Base-by-base conservation (phyloP, 2,888 invertebrate genomes). In the Oscheius sp. region DNA sequence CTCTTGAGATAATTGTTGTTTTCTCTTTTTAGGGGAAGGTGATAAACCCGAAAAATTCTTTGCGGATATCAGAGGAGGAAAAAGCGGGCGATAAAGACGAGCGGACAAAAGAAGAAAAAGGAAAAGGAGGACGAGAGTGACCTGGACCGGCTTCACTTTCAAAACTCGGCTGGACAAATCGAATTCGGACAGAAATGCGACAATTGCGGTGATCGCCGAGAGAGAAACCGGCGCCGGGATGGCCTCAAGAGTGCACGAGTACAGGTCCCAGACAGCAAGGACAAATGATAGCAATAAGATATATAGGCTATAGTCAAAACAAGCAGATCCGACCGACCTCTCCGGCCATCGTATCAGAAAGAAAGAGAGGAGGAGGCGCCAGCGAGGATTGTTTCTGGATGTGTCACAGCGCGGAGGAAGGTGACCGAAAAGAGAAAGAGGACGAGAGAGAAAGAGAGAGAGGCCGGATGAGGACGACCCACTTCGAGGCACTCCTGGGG, bases 131-230 rank as follows among this genome's bases (percentile, higher is more conserved):
- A 45, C n/a, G 25, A 55, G 55, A 55, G 55, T 18, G 49, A 21
- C 21, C 49, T 16, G 21, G 49, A 49, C 49, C n/a, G 52, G n/a
- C 2, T 52, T 66, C 52, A 23, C 49, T 64, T 64, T 46, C 49
- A 64, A 66, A 49, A 66, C 66, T 66, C 66, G 66, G 66, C 49
- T 27, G 66, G 66, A 49, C n/a, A 35, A 66, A 66, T 66, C 66
- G 66, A 66, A 66, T 66, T 63, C 46, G 63, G 63, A 63, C 63
- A 63, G 63, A 45, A 63, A 63, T 66, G 49, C 66, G 66, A 66
- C 49, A 66, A 66, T 66, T 52, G 66, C 66, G 66, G 66, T 27
- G 18, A 27, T 23, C 43, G 21, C 35, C 43, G 66, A 46, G 66
- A 66, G 66, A 66, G 52, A 61, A 52, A 66, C 66, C 66, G 64